A percentile compares a stretch with the other conserved stretches of the same genome.
Evolutionary conservation across 2,888 invertebrate genomes (phyloP).

Genomic region (Phalangium opilio): DNA sequence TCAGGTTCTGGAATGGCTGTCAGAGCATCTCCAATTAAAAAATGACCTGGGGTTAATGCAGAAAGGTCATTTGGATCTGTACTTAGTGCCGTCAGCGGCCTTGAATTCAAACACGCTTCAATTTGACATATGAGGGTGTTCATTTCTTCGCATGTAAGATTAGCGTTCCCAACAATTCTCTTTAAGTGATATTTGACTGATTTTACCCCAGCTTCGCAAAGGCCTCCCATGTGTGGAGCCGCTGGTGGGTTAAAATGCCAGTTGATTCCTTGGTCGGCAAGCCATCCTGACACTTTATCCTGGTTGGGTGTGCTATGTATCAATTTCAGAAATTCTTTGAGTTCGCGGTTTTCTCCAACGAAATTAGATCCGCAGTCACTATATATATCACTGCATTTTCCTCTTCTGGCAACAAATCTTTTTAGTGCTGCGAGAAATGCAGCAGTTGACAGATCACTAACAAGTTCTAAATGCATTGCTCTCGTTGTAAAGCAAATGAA

Average conservation of each 20-base stretch:
- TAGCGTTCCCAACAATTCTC: no score
- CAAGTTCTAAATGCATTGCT: constrained; percentile 15
- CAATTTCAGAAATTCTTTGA: constrained; percentile 2
- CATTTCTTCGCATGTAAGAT: constrained; percentile 25
- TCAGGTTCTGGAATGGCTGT: constrained; percentile 21
- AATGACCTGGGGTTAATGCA: constrained; percentile 25
- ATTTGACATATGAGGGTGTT: constrained; percentile 24
- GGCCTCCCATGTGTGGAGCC: no score
- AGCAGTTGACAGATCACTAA: constrained; percentile 11
- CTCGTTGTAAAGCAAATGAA: constrained; percentile 12
- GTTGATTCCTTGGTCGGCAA: no score
- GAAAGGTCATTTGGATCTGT: constrained; percentile 19
- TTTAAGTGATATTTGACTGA: no score
- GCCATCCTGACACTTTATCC: neutral
- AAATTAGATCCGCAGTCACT: constrained; percentile 19
- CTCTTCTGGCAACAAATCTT: constrained; percentile 14
- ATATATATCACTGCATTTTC: no score
- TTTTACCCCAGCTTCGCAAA: constrained; percentile 17
- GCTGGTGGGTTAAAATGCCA: no score
- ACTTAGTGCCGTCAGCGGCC: constrained; percentile 23
- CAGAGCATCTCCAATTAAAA: constrained; percentile 23
- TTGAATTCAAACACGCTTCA: constrained; percentile 24
- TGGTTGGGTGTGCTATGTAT: neutral
- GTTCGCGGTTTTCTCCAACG: constrained; percentile 10
- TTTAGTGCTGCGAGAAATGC: constrained; percentile 15